phyloP scores from a whole-genome alignment of 1,140 invertebrate species.

The Amphibalanus amphitrite region DNA sequence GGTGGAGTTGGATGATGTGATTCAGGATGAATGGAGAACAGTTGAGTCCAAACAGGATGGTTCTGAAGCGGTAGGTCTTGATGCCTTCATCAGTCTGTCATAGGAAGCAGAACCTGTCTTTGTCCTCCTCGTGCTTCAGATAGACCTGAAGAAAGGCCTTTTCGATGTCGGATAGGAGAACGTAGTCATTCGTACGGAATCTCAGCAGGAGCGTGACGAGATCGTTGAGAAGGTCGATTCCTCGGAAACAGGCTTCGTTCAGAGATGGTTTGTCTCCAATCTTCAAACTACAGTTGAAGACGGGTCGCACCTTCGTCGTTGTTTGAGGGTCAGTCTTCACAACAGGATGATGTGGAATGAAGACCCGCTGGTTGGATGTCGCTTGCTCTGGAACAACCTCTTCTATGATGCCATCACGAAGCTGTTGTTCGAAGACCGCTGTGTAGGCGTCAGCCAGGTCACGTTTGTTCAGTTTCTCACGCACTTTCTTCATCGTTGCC shows the following conservation, averaged over 20 bases:
- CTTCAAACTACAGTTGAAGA: slow-evolving; percentile 13
- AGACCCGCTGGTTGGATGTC: neutral
- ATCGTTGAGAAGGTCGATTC: slow-evolving; percentile 7
- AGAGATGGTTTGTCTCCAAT: slow-evolving; percentile 9
- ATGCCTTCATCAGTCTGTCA: slow-evolving; percentile 6
- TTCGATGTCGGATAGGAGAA: slow-evolving; percentile 8
- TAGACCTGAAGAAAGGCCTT: slow-evolving; percentile 12
- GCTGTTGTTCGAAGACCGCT: neutral
- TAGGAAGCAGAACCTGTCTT: slow-evolving; percentile 9
- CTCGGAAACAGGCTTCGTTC: slow-evolving; percentile 8
- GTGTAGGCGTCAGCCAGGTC: neutral
- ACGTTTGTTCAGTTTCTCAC: neutral
- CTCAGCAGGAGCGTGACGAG: slow-evolving; percentile 6
- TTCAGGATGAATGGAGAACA: slow-evolving; percentile 8
- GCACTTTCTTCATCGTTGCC: neutral
- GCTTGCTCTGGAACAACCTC: neutral
- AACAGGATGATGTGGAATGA: neutral
- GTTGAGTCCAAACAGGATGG: slow-evolving; percentile 11
- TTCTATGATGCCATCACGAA: neutral
- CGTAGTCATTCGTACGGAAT: slow-evolving; percentile 8
- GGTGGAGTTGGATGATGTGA: no score
- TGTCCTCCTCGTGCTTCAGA: slow-evolving; percentile 5
- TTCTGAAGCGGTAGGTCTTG: neutral
- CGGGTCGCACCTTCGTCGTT: slow-evolving; percentile 6
- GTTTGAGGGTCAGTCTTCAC: neutral